These are phyloP conservation scores for Pyrgus malvae DNA, from an alignment of 2,888 invertebrate species.

Conservation along the genomic window DNA sequence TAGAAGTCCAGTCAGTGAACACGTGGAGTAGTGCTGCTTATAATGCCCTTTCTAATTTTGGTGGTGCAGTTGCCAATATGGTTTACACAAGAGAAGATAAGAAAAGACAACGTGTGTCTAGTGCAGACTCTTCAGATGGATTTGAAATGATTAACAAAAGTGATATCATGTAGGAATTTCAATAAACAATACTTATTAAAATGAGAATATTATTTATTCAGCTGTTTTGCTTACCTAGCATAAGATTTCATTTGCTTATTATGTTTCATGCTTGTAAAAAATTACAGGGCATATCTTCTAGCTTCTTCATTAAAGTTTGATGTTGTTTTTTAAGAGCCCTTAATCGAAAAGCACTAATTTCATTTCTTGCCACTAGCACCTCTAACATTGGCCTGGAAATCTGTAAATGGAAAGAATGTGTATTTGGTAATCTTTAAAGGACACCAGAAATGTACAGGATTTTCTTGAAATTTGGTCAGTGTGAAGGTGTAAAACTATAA, in stretches of 20 bases:
- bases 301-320: constrained; percentile 67
- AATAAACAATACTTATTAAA: constrained; percentile 22
- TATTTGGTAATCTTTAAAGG: too few species aligned
- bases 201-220: constrained; percentile 27
- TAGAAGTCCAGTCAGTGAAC: constrained; percentile 52
- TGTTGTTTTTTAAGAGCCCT: constrained; percentile 72
- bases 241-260: not conserved
- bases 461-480: too few species aligned
- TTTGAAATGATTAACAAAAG: constrained; percentile 75
- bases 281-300: constrained; percentile 64
- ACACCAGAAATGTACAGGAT: too few species aligned
- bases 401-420: constrained; percentile 49
- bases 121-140: constrained; percentile 72
- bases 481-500: too few species aligned
- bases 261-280: constrained; percentile 40
- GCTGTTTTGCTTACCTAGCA: constrained; percentile 12
- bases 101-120: constrained; percentile 59
- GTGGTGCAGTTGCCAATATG: constrained; percentile 62
- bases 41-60: constrained; percentile 62
- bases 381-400: constrained; percentile 78
- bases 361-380: constrained; percentile 70
- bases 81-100: constrained; percentile 52
- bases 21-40: constrained; percentile 67
- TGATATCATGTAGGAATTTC: constrained; percentile 53
- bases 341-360: constrained; percentile 61